Percentiles rank a stretch among this genome's conserved stretches.
phyloP scores from a whole-genome alignment of 92 coral and sea anemone genomes.

The Phenganax stokvisi region DNA sequence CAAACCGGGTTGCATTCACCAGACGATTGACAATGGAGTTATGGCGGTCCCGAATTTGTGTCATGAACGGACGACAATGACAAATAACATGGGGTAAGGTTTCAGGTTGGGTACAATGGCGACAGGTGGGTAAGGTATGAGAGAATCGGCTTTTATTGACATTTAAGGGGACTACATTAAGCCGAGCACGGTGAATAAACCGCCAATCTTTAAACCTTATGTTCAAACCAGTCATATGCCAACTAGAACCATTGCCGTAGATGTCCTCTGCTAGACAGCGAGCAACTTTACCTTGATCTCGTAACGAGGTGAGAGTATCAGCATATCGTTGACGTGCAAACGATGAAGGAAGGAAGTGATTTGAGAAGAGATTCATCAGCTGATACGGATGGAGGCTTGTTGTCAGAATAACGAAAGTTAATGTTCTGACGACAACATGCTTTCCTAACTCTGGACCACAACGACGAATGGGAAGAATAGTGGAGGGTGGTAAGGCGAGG shows the following conservation, averaged over 20 bases:
- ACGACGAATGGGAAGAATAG: slow-evolving; percentile 12
- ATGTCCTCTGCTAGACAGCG: slow-evolving; percentile 19
- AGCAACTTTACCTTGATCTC: slow-evolving; percentile 39
- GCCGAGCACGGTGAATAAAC: slow-evolving; percentile 44
- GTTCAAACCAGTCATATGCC: slow-evolving; percentile 26
- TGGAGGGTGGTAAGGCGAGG: slow-evolving; percentile 2
- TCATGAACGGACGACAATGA: slow-evolving; percentile 18
- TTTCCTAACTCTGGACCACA: slow-evolving; percentile 22
- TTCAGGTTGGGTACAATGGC: slow-evolving; percentile 21
- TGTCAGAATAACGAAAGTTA: slow-evolving; percentile 10
- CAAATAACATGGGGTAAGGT: neutral
- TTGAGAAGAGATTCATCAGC: slow-evolving; percentile 3
- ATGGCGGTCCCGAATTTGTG: slow-evolving; percentile 30
- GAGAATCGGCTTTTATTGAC: slow-evolving; percentile 43
- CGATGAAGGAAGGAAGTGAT: slow-evolving; percentile 12
- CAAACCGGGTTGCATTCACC: slow-evolving; percentile 23
- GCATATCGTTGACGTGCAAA: neutral
- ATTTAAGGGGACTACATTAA: slow-evolving; percentile 33
- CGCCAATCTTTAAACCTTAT: slow-evolving; percentile 33
- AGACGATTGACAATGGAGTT: slow-evolving; percentile 25
- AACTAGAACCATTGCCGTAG: slow-evolving; percentile 31
- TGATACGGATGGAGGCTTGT: slow-evolving; percentile 4
- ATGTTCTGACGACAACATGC: slow-evolving; percentile 26
- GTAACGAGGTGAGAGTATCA: neutral
- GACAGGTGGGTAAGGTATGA: slow-evolving; percentile 2